These are phyloP conservation scores for Diogma glabrata DNA, from an alignment of 2,888 invertebrate species.

Conservation along the genomic window DNA sequence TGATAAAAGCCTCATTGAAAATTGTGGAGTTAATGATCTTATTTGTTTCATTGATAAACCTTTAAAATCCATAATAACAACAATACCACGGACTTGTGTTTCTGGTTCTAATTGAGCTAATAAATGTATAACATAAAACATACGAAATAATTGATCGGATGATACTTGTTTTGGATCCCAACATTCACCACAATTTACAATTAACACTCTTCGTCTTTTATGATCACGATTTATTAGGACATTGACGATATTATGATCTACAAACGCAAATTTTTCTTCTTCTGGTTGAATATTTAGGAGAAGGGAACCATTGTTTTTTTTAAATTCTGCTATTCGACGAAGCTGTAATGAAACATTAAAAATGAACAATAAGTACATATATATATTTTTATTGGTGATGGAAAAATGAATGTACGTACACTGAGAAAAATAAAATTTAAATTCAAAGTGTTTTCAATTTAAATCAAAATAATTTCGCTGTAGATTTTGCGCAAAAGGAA, in stretches of 20 bases:
- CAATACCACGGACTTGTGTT: conserved; percentile 67
- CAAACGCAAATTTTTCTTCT: conserved; percentile 53
- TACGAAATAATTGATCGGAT: conserved; percentile 63
- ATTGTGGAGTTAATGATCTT: conserved; percentile 53
- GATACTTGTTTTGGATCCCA: conserved; percentile 67
- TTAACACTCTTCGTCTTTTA: conserved; percentile 59
- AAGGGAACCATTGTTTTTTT: conserved; percentile 52
- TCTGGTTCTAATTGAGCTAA: conserved; percentile 66
- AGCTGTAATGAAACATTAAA: conserved; percentile 40
- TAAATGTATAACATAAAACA: conserved; percentile 68
- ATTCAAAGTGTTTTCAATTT: too few relatives aligned
- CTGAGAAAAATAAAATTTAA: too few relatives aligned
- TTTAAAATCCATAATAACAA: conserved; percentile 75
- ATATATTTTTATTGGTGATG: too few relatives aligned
- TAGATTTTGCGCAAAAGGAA: too few relatives aligned
- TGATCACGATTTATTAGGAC: conserved; percentile 65
- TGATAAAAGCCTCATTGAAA: conserved; percentile 61
- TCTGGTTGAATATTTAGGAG: conserved; percentile 54
- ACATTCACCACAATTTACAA: conserved; percentile 58
- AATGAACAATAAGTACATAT: too few relatives aligned
- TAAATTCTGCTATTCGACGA: conserved; percentile 65
- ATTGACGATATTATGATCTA: conserved; percentile 64
- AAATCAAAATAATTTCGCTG: too few relatives aligned
- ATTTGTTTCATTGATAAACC: conserved; percentile 65
- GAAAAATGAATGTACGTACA: too few relatives aligned